Conservation (phyloP, 2,113 vertebrate species). For the Esox niger region DNA sequence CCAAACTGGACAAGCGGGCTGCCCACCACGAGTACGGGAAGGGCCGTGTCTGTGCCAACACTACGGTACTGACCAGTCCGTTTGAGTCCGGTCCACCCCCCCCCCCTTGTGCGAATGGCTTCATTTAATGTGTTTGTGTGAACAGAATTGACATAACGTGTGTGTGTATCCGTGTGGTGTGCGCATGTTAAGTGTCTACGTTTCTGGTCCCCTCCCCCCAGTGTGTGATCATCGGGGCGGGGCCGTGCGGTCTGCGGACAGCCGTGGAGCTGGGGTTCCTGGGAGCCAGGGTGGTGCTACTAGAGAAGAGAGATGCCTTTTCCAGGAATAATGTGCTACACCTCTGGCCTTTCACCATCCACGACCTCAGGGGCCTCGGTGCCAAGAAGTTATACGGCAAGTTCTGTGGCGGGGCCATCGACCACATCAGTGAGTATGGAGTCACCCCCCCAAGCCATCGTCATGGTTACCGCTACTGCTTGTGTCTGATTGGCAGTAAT, state of each 20-base stretch:
- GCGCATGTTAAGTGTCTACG: slow-evolving; percentile 10
- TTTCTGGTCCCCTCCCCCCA: slow-evolving; percentile 49
- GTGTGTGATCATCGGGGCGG: slow-evolving; percentile 95
- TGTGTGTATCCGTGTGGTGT: background rate
- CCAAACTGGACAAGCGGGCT: slow-evolving; percentile 90
- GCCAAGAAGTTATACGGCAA: slow-evolving; percentile 96
- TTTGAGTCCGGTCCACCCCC: no score
- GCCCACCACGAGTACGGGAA: slow-evolving; percentile 85
- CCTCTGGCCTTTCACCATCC: slow-evolving; percentile 96
- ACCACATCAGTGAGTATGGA: slow-evolving; percentile 92
- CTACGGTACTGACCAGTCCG: slow-evolving; percentile 71
- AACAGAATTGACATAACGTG: background rate
- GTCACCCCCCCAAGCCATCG: no score
- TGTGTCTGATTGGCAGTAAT: no score
- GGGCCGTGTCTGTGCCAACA: slow-evolving; percentile 82
- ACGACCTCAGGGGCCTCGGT: slow-evolving; percentile 88
- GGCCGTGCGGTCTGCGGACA: slow-evolving; percentile 90
- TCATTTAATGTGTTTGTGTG: no score
- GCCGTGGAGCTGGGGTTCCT: slow-evolving; percentile 92
- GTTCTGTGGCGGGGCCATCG: slow-evolving; percentile 93
- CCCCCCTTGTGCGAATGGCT: no score
- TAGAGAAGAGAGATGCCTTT: slow-evolving; percentile 95
- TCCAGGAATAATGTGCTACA: slow-evolving; percentile 95
- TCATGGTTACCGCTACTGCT: background rate
- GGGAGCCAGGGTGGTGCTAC: slow-evolving; percentile 90